These are phyloP conservation scores for Chelon auratus DNA, from an alignment of 2,797 vertebrate species.

Conservation along the genomic window DNA sequence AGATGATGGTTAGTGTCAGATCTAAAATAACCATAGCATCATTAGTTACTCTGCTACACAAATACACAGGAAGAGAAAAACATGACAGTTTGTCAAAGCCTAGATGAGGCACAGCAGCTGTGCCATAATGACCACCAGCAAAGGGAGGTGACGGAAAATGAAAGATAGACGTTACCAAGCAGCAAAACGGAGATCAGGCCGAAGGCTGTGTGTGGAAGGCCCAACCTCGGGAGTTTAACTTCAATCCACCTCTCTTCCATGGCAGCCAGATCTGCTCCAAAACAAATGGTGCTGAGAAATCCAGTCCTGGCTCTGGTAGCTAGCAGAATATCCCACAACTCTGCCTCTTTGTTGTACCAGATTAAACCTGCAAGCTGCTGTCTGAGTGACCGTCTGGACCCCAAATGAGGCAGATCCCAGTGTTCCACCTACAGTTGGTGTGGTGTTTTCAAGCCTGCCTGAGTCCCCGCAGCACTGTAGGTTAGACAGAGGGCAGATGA, in stretches of 20 bases:
- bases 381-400: conserved; percentile 10
- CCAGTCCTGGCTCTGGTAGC: conserved; percentile 39
- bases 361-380: conserved; percentile 25
- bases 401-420: conserved; percentile 35
- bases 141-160: conserved; percentile 20
- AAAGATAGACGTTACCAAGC: conserved; percentile 75
- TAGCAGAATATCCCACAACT: conserved; percentile 13
- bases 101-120: not conserved
- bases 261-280: conserved; percentile 57
- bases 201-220: conserved; percentile 44
- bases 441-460: conserved; percentile 20
- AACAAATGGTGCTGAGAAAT: conserved; percentile 58
- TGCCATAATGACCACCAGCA: not conserved
- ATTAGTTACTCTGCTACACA: conserved; percentile 5
- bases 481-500: conserved; percentile 62
- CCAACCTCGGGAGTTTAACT: conserved; percentile 55
- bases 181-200: conserved; percentile 73
- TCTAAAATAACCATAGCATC: conserved; percentile 2
- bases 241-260: conserved; percentile 79
- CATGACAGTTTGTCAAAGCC: not conserved
- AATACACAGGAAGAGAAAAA: not conserved
- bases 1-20: conserved; percentile 43
- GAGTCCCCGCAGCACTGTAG: conserved; percentile 53
- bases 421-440: conserved; percentile 30
- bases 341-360: conserved; percentile 15